Conservation (phyloP, 2,888 invertebrate species). For the Andrena marginata region DNA sequence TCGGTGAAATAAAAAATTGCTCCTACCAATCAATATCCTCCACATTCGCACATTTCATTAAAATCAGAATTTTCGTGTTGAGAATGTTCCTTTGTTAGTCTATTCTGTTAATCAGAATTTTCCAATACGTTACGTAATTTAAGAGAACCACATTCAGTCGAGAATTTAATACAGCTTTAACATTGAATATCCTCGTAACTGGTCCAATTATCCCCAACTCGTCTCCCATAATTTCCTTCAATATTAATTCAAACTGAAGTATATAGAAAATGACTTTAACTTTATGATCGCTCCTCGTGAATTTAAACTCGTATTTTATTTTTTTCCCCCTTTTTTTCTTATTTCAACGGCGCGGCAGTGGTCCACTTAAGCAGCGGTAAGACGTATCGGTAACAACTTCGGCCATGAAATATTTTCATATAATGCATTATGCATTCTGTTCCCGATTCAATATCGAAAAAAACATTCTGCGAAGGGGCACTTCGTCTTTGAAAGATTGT, state of each 20-base stretch:
- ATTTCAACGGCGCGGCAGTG: conserved; percentile 5
- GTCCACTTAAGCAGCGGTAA: conserved; percentile 18
- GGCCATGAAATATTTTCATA: conserved; percentile 55
- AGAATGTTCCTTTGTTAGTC: background rate
- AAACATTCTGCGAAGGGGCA: conserved; percentile 52
- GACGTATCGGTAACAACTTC: conserved; percentile 44
- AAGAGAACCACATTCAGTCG: background rate
- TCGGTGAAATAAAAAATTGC: too few species aligned
- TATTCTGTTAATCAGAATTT: background rate
- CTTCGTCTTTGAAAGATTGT: conserved; percentile 46
- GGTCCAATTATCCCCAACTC: too few species aligned
- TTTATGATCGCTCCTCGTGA: too few species aligned
- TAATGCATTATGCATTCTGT: conserved; percentile 67
- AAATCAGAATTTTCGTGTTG: too few species aligned
- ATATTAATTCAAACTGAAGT: background rate
- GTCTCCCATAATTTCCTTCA: background rate
- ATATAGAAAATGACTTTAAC: too few species aligned
- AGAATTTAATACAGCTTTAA: background rate
- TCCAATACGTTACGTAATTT: background rate
- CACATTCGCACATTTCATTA: background rate
- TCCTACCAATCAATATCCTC: background rate
- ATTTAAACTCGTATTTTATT: too few species aligned
- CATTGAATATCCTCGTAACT: background rate
- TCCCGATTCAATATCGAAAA: conserved; percentile 62
- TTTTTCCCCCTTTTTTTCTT: background rate